A percentile compares a stretch with the other conserved stretches of the same genome.
Evolutionary conservation across 2,888 invertebrate genomes (phyloP).

Genomic region (Galeopsomyia nigrocyanea): DNA sequence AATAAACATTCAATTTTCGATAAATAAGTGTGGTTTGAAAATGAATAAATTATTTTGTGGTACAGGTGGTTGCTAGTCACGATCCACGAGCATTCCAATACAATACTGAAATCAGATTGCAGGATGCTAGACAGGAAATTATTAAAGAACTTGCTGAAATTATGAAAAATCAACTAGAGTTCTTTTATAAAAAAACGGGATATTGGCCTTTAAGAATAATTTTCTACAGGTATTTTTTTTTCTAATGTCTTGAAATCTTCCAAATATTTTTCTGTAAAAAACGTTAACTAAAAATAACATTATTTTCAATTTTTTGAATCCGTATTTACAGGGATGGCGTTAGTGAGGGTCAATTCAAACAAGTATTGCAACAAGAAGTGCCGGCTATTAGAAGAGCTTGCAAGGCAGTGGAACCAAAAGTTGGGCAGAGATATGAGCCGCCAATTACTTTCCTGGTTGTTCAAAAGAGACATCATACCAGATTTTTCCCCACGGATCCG

Average conservation of each 20-base stretch:
- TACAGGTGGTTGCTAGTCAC: constrained; percentile 80
- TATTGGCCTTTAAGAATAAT: constrained; percentile 76
- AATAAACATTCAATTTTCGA: neutral
- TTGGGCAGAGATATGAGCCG: constrained; percentile 76
- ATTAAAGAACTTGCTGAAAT: constrained; percentile 81
- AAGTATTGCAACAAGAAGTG: constrained; percentile 78
- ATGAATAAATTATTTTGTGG: too few species aligned
- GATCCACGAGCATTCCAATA: constrained; percentile 78
- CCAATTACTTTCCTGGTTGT: constrained; percentile 92
- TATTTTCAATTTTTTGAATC: neutral
- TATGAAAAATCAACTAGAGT: constrained; percentile 75
- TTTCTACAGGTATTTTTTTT: constrained; percentile 71
- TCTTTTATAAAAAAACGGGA: constrained; percentile 71
- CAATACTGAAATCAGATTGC: constrained; percentile 83
- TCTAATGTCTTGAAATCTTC: constrained; percentile 20
- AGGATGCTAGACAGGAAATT: constrained; percentile 81
- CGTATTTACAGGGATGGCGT: constrained; percentile 80
- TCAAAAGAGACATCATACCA: constrained; percentile 96
- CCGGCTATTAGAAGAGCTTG: constrained; percentile 82
- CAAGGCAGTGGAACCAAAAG: constrained; percentile 67
- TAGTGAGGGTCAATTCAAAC: constrained; percentile 86
- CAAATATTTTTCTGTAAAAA: neutral
- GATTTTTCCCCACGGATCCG: constrained; percentile 72
- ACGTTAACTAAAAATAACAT: too few species aligned
- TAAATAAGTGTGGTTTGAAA: too few species aligned